phyloP scores from a whole-genome alignment of 1,140 invertebrate genomes.

The Monomorium pharaonis region DNA sequence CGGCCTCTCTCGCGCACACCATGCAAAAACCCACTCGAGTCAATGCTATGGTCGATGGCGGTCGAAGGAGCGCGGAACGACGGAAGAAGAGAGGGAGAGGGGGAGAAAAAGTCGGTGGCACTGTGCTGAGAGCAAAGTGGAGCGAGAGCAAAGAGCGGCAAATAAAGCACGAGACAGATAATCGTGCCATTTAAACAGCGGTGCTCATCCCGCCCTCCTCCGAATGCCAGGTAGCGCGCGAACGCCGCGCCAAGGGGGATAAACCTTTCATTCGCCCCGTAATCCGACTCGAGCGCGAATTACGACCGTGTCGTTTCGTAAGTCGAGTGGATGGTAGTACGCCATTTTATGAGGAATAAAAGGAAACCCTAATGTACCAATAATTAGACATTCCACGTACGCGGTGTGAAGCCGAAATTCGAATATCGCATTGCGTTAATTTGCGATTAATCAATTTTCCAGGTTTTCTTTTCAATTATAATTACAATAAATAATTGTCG shows the following conservation, averaged over 20 bases:
- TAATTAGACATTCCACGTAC: background rate
- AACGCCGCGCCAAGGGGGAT: background rate
- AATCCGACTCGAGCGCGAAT: constrained; percentile 41
- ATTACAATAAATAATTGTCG: background rate
- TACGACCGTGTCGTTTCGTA: background rate
- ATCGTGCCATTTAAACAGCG: constrained; percentile 74
- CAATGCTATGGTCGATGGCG: constrained; percentile 64
- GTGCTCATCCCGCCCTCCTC: constrained; percentile 59
- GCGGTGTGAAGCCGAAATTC: background rate
- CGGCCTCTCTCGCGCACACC: constrained; percentile 71
- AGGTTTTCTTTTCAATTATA: background rate
- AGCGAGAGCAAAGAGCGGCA: constrained; percentile 63
- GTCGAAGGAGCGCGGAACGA: constrained; percentile 37
- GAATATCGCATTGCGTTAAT: background rate
- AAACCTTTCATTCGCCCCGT: constrained; percentile 36
- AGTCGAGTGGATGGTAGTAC: background rate
- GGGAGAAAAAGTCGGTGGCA: constrained; percentile 30
- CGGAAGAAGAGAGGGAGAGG: too few species aligned
- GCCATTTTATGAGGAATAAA: background rate
- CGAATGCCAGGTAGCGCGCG: background rate
- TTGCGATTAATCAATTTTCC: background rate
- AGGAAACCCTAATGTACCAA: background rate
- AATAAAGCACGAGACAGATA: constrained; percentile 73
- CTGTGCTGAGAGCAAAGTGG: constrained; percentile 62
- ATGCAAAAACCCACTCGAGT: constrained; percentile 73